A percentile compares a stretch with the other conserved stretches of the same genome.
Evolutionary conservation across 2,888 invertebrate genomes (phyloP).

Genomic region (Hyalella azteca): DNA sequence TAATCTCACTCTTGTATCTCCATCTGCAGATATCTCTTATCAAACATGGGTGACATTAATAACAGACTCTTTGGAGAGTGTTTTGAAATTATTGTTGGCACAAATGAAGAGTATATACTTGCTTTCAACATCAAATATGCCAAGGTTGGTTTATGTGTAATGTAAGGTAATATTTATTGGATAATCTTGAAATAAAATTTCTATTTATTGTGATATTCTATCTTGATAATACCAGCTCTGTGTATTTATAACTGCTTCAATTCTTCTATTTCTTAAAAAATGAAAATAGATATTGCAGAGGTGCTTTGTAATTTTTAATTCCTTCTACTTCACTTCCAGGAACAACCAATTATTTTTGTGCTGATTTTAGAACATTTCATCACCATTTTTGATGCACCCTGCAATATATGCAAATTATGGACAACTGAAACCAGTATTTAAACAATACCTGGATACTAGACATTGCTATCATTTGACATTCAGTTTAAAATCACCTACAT

Average conservation of each 20-base stretch:
- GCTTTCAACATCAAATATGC: constrained; percentile 37
- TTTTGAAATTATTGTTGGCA: constrained; percentile 45
- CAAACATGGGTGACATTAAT: background rate
- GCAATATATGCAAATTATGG: background rate
- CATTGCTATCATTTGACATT: too few species aligned
- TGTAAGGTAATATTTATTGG: background rate
- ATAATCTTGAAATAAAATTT: background rate
- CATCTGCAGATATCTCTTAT: too few species aligned
- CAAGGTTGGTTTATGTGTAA: constrained; percentile 37
- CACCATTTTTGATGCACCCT: background rate
- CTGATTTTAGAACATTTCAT: background rate
- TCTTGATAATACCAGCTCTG: background rate
- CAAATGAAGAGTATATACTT: constrained; percentile 45
- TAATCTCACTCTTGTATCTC: too few species aligned
- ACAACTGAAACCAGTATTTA: too few species aligned
- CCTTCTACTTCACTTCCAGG: background rate
- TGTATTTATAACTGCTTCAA: background rate
- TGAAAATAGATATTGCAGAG: background rate
- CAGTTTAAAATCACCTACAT: too few species aligned
- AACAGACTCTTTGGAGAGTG: constrained; percentile 27
- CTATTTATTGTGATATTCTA: background rate
- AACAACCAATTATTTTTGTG: background rate
- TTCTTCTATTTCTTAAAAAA: background rate
- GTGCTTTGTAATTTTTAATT: background rate
- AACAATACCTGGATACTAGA: too few species aligned